Evolutionary conservation across 2,888 invertebrate genomes (phyloP).

Genomic region (Drosophila tripunctata): DNA sequence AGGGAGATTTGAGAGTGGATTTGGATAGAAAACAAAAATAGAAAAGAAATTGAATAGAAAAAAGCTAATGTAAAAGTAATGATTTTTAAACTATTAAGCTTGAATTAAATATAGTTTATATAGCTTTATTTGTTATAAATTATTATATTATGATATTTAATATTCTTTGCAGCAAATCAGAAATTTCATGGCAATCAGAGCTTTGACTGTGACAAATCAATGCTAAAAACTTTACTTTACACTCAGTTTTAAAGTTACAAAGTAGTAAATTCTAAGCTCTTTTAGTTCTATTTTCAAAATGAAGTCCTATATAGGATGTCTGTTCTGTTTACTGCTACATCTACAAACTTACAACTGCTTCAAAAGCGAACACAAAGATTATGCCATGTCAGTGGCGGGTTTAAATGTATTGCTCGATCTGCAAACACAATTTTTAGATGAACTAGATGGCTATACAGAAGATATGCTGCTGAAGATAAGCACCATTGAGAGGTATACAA

Average conservation of each 20-base stretch:
- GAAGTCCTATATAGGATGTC: not conserved
- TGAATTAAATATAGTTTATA: too few species aligned
- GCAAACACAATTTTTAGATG: conserved; percentile 19
- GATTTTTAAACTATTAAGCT: too few species aligned
- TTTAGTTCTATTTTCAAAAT: conserved; percentile 8
- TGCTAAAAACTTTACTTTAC: not conserved
- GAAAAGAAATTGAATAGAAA: not conserved
- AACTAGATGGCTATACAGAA: conserved; percentile 14
- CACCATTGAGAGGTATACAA: conserved; percentile 28
- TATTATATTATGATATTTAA: too few species aligned
- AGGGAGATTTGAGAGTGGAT: not conserved
- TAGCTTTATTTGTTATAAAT: too few species aligned
- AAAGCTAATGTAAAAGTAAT: too few species aligned
- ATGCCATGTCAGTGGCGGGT: conserved; percentile 24
- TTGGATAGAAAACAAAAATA: not conserved
- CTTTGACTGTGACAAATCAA: not conserved
- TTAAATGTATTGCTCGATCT: conserved; percentile 8
- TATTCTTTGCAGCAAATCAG: too few species aligned
- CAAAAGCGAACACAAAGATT: not conserved
- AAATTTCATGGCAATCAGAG: not conserved
- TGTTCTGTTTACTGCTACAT: not conserved
- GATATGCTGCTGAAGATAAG: conserved; percentile 27
- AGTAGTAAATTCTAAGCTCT: not conserved
- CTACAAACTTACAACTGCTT: not conserved
- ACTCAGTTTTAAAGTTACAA: too few species aligned